phyloP scores from a whole-genome alignment of 2,888 invertebrate genomes.

The Apotomis turbidana region DNA sequence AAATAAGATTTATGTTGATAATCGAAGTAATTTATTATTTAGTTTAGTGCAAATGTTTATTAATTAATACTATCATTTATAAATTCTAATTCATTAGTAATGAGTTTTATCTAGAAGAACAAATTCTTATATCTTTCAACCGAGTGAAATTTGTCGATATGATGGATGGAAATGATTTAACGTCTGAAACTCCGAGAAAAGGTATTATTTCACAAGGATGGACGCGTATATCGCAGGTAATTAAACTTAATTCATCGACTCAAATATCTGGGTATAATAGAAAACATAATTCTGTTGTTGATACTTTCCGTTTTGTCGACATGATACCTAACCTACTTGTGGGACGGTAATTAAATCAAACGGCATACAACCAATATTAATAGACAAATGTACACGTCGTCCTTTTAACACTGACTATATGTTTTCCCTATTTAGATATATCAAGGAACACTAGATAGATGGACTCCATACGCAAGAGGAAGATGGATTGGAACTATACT shows the following conservation, averaged over 20 bases:
- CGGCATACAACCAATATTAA: neutral
- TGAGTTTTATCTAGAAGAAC: conserved; percentile 52
- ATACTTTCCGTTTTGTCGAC: neutral
- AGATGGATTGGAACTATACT: conserved; percentile 91
- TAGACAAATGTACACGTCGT: neutral
- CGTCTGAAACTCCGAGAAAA: conserved; percentile 83
- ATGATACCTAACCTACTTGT: conserved; percentile 37
- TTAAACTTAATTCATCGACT: conserved; percentile 4
- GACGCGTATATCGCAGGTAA: conserved; percentile 87
- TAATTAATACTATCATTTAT: conserved; percentile 9
- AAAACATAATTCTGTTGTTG: neutral
- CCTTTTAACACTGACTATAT: neutral
- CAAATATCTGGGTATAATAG: neutral
- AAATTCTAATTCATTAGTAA: conserved; percentile 48
- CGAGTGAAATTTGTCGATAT: conserved; percentile 65
- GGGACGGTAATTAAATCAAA: conserved; percentile 28
- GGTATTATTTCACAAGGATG: conserved; percentile 87
- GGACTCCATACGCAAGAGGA: conserved; percentile 91
- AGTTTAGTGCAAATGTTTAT: conserved; percentile 24
- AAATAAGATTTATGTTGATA: conserved; percentile 27
- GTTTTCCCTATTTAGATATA: conserved; percentile 83
- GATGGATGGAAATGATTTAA: conserved; percentile 89
- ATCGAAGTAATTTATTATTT: conserved; percentile 29
- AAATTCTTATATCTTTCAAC: conserved; percentile 42
- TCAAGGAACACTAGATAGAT: conserved; percentile 93